phyloP scores from a whole-genome alignment of 2,113 vertebrate genomes.

The Bubo blakistoni region DNA sequence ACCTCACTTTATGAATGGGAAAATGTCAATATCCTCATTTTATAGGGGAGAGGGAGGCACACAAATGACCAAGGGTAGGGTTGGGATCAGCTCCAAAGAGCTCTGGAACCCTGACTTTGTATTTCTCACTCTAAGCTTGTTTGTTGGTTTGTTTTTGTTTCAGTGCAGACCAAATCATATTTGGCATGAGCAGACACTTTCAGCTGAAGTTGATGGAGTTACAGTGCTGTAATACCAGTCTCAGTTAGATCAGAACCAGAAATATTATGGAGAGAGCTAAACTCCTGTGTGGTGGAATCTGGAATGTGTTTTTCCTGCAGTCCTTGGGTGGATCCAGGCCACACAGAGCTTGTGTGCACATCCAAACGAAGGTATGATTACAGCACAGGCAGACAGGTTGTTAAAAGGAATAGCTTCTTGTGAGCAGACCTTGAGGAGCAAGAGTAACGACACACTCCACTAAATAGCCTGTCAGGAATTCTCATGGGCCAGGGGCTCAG shows the following conservation, averaged over 20 bases:
- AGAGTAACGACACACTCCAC: not conserved
- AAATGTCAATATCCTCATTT: not conserved
- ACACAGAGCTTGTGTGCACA: not conserved
- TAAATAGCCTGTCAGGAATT: not conserved
- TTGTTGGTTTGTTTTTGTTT: conserved; percentile 21
- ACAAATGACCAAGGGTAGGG: not conserved
- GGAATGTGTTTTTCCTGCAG: not conserved
- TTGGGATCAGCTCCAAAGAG: not conserved
- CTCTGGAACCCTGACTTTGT: not conserved
- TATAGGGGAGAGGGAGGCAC: not conserved
- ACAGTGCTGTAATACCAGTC: not conserved
- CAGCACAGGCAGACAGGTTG: not conserved
- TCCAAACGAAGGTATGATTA: not conserved
- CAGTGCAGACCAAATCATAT: not conserved
- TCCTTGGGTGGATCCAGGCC: conserved; percentile 8
- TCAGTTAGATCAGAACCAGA: conserved; percentile 20
- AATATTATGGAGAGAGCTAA: not conserved
- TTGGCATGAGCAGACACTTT: not conserved
- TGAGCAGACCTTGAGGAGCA: not conserved
- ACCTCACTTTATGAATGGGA: not conserved
- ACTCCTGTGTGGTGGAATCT: not conserved
- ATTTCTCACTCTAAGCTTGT: not conserved
- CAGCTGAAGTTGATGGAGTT: not conserved
- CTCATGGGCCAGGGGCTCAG: not conserved
- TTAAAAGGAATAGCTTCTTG: not conserved